Percentiles rank a stretch among this genome's conserved stretches.
These are phyloP conservation scores for Tortricodes alternella DNA, from an alignment of 2,888 invertebrate species.

Conservation along the genomic window DNA sequence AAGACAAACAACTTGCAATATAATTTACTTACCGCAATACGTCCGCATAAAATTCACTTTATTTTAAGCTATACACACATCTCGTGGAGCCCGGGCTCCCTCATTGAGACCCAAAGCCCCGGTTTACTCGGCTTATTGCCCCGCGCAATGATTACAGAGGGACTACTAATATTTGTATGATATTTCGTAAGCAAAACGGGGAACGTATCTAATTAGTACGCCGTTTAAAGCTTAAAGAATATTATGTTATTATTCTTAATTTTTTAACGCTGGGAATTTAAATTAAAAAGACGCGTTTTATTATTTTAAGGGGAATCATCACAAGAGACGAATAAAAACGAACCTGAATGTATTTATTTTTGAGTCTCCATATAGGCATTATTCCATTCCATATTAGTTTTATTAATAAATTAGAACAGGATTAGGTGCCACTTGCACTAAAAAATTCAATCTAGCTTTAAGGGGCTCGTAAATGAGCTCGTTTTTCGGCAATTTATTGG, in stretches of 20 bases:
- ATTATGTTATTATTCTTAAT: constrained; percentile 19
- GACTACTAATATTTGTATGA: constrained; percentile 61
- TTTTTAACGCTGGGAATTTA: constrained; percentile 1
- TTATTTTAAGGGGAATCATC: not conserved
- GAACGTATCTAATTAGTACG: constrained; percentile 52
- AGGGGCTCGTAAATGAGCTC: no score
- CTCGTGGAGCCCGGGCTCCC: constrained; percentile 35
- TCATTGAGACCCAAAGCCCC: constrained; percentile 44
- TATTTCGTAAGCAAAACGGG: constrained; percentile 48
- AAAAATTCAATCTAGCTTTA: no score
- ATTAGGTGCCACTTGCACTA: no score
- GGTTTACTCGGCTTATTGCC: constrained; percentile 36
- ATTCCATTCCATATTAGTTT: no score
- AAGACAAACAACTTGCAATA: constrained; percentile 34
- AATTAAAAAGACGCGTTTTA: constrained; percentile 14
- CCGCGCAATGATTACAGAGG: constrained; percentile 43
- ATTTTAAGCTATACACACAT: constrained; percentile 47
- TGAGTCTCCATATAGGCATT: no score
- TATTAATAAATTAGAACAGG: no score
- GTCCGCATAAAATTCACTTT: constrained; percentile 44
- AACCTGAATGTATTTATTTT: no score
- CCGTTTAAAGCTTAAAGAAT: constrained; percentile 30
- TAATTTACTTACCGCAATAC: constrained; percentile 34
- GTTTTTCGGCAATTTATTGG: no score
- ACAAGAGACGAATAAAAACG: not conserved